Evolutionary conservation across 1,140 invertebrate species (phyloP).

Genomic region (Drosophila biarmipes): DNA sequence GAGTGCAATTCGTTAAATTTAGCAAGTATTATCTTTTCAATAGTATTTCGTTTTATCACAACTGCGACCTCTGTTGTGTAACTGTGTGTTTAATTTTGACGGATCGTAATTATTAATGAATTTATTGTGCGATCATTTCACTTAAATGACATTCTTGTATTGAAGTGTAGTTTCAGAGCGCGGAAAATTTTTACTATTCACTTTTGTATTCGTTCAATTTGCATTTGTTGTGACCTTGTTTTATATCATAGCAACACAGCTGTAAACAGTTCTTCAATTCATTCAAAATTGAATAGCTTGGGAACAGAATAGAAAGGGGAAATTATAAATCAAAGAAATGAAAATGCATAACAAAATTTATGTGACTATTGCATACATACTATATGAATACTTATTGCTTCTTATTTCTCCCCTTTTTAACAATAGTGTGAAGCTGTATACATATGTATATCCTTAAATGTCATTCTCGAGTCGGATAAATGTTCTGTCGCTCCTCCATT

Average conservation of each 20-base stretch:
- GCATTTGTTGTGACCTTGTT: conserved; percentile 73
- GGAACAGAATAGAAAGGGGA: conserved; percentile 8
- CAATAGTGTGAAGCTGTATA: conserved; percentile 32
- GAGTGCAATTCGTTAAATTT: conserved; percentile 11
- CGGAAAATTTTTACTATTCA: conserved; percentile 6
- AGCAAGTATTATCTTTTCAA: conserved; percentile 7
- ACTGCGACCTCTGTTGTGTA: conserved; percentile 7
- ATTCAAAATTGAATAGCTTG: conserved; percentile 40
- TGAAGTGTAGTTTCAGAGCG: not conserved
- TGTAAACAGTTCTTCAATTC: conserved; percentile 71
- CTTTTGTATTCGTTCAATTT: conserved; percentile 33
- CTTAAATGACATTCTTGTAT: conserved; percentile 9
- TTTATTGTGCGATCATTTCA: conserved; percentile 10
- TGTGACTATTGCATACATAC: conserved; percentile 25
- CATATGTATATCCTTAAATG: conserved; percentile 28
- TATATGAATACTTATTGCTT: conserved; percentile 18
- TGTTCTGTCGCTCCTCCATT: conserved; percentile 3
- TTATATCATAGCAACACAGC: conserved; percentile 80
- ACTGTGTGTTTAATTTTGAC: conserved; percentile 22
- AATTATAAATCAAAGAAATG: not conserved
- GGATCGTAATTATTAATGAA: conserved; percentile 14
- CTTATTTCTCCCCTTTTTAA: conserved; percentile 3
- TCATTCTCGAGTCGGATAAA: not conserved
- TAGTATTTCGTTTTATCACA: conserved; percentile 32
- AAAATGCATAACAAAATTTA: not conserved